A percentile compares a stretch with the other conserved stretches of the same genome.
Conservation (phyloP, 2,113 vertebrate genomes). For the Reinhardtius hippoglossoides region DNA sequence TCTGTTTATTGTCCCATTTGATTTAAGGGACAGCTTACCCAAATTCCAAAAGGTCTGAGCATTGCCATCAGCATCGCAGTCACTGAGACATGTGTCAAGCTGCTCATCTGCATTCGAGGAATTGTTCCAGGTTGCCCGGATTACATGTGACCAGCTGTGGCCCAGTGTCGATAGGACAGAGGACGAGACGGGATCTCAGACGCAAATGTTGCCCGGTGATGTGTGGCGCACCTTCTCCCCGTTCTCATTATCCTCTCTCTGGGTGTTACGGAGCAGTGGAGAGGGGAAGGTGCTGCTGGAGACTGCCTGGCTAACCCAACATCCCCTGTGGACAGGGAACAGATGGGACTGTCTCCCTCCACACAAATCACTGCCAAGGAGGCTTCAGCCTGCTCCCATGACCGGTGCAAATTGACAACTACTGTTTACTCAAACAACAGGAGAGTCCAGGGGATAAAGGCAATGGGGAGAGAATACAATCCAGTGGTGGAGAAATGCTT, state of each 20-base stretch:
- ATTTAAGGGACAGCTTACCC: neutral
- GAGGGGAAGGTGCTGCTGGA: constrained; percentile 32
- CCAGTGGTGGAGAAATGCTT: neutral
- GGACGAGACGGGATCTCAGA: constrained; percentile 47
- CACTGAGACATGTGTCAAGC: constrained; percentile 12
- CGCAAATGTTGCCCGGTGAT: constrained; percentile 46
- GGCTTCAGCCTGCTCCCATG: constrained; percentile 47
- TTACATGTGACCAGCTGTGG: constrained; percentile 48
- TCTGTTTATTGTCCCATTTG: neutral
- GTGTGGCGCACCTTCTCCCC: constrained; percentile 53
- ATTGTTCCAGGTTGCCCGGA: constrained; percentile 15
- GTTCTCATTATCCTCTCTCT: constrained; percentile 75
- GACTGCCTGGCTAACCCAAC: constrained; percentile 55
- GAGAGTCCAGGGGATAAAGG: constrained; percentile 31
- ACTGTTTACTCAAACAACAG: constrained; percentile 54
- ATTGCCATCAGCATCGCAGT: constrained; percentile 1
- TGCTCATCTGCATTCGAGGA: constrained; percentile 42
- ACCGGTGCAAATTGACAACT: constrained; percentile 53
- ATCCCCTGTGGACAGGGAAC: constrained; percentile 66
- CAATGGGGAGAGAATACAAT: constrained; percentile 15
- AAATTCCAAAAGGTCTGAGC: neutral
- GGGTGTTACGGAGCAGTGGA: constrained; percentile 66
- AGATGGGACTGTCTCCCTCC: constrained; percentile 73
- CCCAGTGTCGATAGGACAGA: constrained; percentile 23
- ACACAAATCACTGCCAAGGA: constrained; percentile 71